Base-by-base conservation (phyloP, 2,113 vertebrate species). In the Podilymbus podiceps region DNA sequence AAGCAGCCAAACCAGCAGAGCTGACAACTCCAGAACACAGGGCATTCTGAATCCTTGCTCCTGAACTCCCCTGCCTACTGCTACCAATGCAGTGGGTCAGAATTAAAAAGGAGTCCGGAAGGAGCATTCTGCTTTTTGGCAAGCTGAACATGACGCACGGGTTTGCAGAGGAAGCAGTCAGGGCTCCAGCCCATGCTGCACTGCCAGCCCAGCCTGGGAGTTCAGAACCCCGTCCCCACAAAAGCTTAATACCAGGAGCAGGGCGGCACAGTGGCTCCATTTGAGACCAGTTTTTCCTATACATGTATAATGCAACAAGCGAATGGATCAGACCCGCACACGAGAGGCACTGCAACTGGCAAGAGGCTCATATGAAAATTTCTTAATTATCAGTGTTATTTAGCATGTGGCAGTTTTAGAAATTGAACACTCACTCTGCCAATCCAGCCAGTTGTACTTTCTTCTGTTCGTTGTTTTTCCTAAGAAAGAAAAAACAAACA, bases 371-470 rank as follows among this genome's bases (percentile, higher is more conserved):
- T 5, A 28, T 0, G 11, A 90, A 40, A 59, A 64, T 47, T 68
- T 67, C 62, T 56, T 52, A 63, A 64, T 67, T 75, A 94, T 74
- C 72, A 93, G 56, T 42, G 52, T 75, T 71, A 87, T 84, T 59
- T 44, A 81, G 33, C 25, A 89, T 5, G 18, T 35, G 83, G 47
- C 21, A 73, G 11, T 31, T 95, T 52, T 74, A 86, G 75, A 91
- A 94, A 90, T 46, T n/a, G 52, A 92, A 58, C 23, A 99, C 99
- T 99, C 97, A 99, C 99, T 96, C 98, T 98, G 84, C 99, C 99
- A 91, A 99, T 97, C 99, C 99, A 99, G 90, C 99, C 99, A 7
- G 98, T 99, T 79, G 38, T 85, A 96, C 99, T 99, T 38, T 50
- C 97, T 97, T 99, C 99, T 5, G 94, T 96, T 89, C 85, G 96